phyloP scores from a whole-genome alignment of 2,797 vertebrate species.

The Neostethus bicornis region DNA sequence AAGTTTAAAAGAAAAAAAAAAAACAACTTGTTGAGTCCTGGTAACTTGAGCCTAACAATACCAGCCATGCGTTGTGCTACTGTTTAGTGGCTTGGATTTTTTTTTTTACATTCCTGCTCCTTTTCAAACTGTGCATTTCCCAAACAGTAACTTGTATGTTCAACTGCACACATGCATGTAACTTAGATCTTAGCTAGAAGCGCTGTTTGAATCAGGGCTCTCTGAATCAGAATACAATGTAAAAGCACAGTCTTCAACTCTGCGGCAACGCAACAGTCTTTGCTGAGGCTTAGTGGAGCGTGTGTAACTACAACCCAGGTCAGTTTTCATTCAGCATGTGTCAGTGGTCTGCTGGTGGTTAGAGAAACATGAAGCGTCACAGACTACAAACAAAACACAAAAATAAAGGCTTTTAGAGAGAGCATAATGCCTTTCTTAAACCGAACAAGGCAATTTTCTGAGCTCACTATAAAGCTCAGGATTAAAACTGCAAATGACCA shows the following conservation, averaged over 20 bases:
- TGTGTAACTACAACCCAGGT: conserved; percentile 53
- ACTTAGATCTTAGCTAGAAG: conserved; percentile 51
- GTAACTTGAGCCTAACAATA: conserved; percentile 60
- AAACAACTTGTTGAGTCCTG: conserved; percentile 62
- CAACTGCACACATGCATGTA: conserved; percentile 63
- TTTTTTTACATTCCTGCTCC: conserved; percentile 67
- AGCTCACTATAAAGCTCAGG: conserved; percentile 33
- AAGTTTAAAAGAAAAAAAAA: conserved; percentile 27
- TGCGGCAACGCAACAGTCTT: conserved; percentile 50
- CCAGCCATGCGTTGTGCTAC: conserved; percentile 71
- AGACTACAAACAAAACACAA: conserved; percentile 24
- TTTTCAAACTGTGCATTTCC: conserved; percentile 53
- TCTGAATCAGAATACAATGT: conserved; percentile 47
- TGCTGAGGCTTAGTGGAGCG: conserved; percentile 40
- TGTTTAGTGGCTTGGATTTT: conserved; percentile 56
- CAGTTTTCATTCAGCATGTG: conserved; percentile 74
- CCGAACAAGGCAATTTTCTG: conserved; percentile 36
- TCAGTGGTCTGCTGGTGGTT: conserved; percentile 82
- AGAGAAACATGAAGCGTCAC: conserved; percentile 59
- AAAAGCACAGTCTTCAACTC: conserved; percentile 57
- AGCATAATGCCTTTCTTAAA: conserved; percentile 18
- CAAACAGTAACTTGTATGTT: conserved; percentile 39
- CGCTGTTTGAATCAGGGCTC: conserved; percentile 43
- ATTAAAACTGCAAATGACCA: conserved; percentile 64
- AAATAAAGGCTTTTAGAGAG: conserved; percentile 43